Base-by-base conservation (phyloP, 2,797 vertebrate genomes). In the Tokudaia tokunoshimensis region DNA sequence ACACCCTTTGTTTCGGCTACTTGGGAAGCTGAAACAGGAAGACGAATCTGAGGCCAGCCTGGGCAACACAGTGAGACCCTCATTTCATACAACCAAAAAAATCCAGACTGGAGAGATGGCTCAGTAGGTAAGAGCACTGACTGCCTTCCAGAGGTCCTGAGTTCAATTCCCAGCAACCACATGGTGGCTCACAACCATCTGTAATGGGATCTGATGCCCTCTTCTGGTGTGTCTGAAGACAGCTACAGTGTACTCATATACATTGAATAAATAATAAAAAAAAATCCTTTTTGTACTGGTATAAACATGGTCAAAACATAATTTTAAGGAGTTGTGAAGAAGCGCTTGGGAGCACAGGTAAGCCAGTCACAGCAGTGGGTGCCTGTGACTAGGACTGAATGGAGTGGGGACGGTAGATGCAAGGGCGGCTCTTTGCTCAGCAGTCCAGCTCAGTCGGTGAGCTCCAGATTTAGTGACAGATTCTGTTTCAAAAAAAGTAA, bases 1-100 rank as follows among this genome's bases (percentile, higher is more conserved):
- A 95, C 3, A 94, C 5, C 6, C 89, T 91, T 95, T 84, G 57
- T 67, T 76, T 78, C 34, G 67, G 59, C 44, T 75, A 65, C 59
- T 37, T 17, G 22, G 34, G 13, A 79, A 61, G 22, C 31, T 37
- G 22, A 90, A 61, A 50, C 26, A 76, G 34, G 55, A 47, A 47
- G 29, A 63, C 24, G 13, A 78, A 31, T 47, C 7, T 37, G 14
- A 90, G 14, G 34, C 34, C 47, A 90, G 44, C 14, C 34, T 79
- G 22, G 37, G 14, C 41, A 65, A 65, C 29, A 89, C 26, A 61
- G 37, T 3, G 75, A 90, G 57, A 63, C 31, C 14, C 61, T 57
- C 34, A 37, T 52, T 47, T 63, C 44, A 79, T 84, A 34, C 17
- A 50, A 90, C 65, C 14, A 52, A 88, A 75, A 89, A 89, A 34